These are phyloP conservation scores for Bovichtus variegatus DNA, from an alignment of 2,797 vertebrate genomes.

Conservation along the genomic window DNA sequence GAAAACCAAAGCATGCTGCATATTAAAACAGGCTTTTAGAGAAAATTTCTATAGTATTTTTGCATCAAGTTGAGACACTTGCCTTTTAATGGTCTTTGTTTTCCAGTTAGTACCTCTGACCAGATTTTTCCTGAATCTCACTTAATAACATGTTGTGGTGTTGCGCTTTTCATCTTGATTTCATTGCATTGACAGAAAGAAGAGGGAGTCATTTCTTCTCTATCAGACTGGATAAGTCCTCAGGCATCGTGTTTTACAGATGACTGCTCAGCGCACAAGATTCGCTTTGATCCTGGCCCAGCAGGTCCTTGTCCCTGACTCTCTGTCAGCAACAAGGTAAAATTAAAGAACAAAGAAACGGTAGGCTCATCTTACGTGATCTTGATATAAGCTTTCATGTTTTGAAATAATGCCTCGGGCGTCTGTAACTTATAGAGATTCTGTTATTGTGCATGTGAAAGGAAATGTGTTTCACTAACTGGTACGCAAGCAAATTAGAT, in stretches of 20 bases:
- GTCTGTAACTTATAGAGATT: constrained; percentile 5
- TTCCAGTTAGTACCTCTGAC: constrained; percentile 19
- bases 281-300: constrained; percentile 68
- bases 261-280: constrained; percentile 50
- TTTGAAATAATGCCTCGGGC: constrained; percentile 42
- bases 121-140: constrained; percentile 36
- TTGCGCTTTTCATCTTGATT: constrained; percentile 54
- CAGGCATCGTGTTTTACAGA: constrained; percentile 65
- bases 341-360: constrained; percentile 70
- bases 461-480: constrained; percentile 19
- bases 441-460: constrained; percentile 9
- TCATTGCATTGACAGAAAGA: constrained; percentile 29
- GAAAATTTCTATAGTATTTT: constrained; percentile 22
- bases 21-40: constrained; percentile 35
- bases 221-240: constrained; percentile 52
- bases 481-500: constrained; percentile 4
- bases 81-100: constrained; percentile 34
- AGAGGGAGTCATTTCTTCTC: constrained; percentile 48
- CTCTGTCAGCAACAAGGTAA: constrained; percentile 53
- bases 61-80: constrained; percentile 11
- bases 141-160: constrained; percentile 40
- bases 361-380: constrained; percentile 54
- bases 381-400: constrained; percentile 50
- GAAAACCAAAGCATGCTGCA: constrained; percentile 17
- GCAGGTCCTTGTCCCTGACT: constrained; percentile 69